Evolutionary conservation across 2,797 vertebrate species (phyloP), one percentile per base, ranked within the genome.

Genomic region (Gouania willdenowi): DNA sequence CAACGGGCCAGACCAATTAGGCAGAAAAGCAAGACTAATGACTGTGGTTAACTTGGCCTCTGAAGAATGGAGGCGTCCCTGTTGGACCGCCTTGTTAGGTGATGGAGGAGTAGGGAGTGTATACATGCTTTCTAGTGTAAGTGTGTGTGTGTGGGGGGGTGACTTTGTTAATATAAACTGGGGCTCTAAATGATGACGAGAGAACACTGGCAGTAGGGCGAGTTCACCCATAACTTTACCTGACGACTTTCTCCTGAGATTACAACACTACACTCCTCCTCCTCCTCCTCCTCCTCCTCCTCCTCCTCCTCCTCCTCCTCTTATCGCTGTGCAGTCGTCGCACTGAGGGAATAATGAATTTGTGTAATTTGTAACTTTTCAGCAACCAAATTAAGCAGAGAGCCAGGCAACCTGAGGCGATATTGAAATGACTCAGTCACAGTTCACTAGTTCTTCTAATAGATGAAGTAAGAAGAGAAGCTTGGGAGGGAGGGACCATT

Each of bases 401-500:
- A 66, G 68, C 56, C 58, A 76, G 73, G 75, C 77, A 78, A 83
- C 81, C 81, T 63, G 60, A 71, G 81, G 84, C 51, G 28, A 66
- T 82, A 75, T 77, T 83, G 83, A 88, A 87, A 87, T 84, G 72
- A 79, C 72, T 86, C 79, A 35, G 84, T 82, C 82, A 81, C 84
- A 81, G 81, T 82, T 85, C 82, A 83, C 70, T 83, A 80, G 79
- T 77, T 72, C 67, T 64, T 72, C 72, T 87, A 86, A 86, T 87
- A 70, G 71, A 79, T 28, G 26, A 43, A 64, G 70, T 46, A 71
- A 50, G 67, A 66, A 59, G 40, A 41, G 62, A 53, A 43, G 61
- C 47, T 53, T 17, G 15, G 48, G 46, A 54, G 62, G 47, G 56
- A 46, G 50, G 55, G 40, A 51, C 9, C 33, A 38, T 40, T 59